Conservation (phyloP, 2,888 invertebrate genomes). For the Acanthosoma haemorrhoidale region DNA sequence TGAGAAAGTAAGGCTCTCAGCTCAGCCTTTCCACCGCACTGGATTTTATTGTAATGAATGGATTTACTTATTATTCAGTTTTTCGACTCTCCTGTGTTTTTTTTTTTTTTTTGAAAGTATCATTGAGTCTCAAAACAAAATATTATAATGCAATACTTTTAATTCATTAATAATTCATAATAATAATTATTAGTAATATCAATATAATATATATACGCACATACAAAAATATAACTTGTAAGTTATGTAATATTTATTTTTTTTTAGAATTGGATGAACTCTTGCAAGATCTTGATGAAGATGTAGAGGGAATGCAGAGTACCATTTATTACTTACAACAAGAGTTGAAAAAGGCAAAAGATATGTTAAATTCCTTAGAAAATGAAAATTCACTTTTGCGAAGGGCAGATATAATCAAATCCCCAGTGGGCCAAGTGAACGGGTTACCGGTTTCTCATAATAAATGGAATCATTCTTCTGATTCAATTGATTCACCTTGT, state of each 20-base stretch:
- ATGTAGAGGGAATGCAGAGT: conserved; percentile 97
- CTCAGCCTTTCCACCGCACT: no score
- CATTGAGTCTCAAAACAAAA: neutral
- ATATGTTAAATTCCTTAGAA: conserved; percentile 59
- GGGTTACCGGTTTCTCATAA: conserved; percentile 25
- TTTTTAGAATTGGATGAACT: conserved; percentile 85
- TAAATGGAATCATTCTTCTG: conserved; percentile 21
- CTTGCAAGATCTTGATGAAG: conserved; percentile 91
- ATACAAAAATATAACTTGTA: no score
- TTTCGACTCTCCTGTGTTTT: no score
- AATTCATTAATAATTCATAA: neutral
- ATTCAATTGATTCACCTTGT: conserved; percentile 15
- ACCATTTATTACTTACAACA: conserved; percentile 91
- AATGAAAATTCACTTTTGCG: conserved; percentile 47
- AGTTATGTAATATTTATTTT: no score
- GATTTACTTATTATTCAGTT: no score
- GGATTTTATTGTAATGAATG: no score
- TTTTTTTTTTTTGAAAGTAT: no score
- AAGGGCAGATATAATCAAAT: conserved; percentile 1
- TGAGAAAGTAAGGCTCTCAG: no score
- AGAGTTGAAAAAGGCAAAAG: conserved; percentile 79
- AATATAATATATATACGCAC: no score
- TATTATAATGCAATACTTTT: neutral
- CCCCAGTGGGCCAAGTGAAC: conserved; percentile 31
- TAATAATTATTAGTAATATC: no score